Evolutionary conservation across 2,113 vertebrate genomes (phyloP).

Genomic region (Zapus hudsonius): DNA sequence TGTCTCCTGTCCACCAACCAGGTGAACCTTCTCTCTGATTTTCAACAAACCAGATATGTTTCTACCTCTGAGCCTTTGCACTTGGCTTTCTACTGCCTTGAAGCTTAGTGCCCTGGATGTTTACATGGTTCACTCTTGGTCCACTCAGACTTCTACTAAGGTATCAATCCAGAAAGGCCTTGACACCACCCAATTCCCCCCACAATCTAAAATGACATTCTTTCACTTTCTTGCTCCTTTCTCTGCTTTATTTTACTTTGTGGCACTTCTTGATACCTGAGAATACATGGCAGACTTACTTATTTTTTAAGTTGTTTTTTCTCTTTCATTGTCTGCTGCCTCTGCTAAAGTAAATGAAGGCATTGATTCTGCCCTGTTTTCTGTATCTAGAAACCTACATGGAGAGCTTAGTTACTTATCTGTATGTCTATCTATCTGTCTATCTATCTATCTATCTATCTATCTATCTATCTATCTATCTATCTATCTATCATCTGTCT

Average conservation of each 20-base stretch:
- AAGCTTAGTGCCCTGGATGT: background rate
- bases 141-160: background rate
- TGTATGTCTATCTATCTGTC: no score
- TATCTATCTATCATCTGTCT: no score
- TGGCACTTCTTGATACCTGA: background rate
- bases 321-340: background rate
- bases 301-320: background rate
- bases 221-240: background rate
- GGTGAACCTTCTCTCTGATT: background rate
- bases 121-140: background rate
- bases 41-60: background rate
- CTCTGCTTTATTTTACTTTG: conserved; percentile 29
- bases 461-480: background rate
- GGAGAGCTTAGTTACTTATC: background rate
- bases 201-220: background rate
- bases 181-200: background rate
- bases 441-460: no score
- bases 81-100: background rate
- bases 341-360: background rate
- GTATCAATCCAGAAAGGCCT: background rate
- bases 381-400: background rate
- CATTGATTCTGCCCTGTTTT: background rate
- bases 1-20: background rate
- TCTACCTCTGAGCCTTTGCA: background rate
- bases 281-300: background rate